A percentile compares a stretch with the other conserved stretches of the same genome.
These are phyloP conservation scores for Macrochelys suwanniensis DNA, from an alignment of 2,797 vertebrate genomes.

Conservation along the genomic window DNA sequence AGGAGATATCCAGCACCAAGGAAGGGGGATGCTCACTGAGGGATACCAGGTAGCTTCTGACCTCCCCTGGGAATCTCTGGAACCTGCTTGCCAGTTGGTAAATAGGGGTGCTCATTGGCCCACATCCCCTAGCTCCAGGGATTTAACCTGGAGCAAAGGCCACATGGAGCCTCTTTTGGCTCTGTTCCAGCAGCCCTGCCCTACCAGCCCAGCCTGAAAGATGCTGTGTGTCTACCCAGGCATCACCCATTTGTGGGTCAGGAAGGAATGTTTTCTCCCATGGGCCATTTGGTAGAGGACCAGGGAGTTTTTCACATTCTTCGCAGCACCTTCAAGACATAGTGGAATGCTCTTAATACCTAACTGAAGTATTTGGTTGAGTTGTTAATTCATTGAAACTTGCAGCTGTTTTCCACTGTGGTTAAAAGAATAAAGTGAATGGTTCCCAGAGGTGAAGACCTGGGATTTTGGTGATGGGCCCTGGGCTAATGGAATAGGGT, in stretches of 20 bases:
- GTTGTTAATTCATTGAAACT: not conserved
- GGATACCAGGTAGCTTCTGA: not conserved
- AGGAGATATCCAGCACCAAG: not conserved
- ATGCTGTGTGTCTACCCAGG: not conserved
- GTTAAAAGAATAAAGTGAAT: not conserved
- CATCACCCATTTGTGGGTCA: not conserved
- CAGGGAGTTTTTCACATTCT: not conserved
- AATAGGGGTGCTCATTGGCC: not conserved
- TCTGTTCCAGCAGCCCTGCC: not conserved
- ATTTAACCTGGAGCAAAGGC: not conserved
- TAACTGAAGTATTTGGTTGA: not conserved
- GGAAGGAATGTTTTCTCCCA: not conserved
- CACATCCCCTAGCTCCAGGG: not conserved
- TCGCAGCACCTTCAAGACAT: not conserved
- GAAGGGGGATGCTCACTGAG: not conserved
- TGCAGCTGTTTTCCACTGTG: not conserved
- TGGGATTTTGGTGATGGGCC: not conserved
- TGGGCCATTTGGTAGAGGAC: not conserved
- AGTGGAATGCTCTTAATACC: not conserved
- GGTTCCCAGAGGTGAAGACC: not conserved
- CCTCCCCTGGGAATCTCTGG: not conserved
- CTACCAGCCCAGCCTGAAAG: not conserved
- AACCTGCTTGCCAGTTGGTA: not conserved
- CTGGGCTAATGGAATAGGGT: not conserved
- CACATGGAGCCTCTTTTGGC: not conserved